Percentiles rank a stretch among this genome's conserved stretches.
These are phyloP conservation scores for Drosophila mojavensis DNA, from an alignment of 1,140 invertebrate genomes.

Conservation along the genomic window DNA sequence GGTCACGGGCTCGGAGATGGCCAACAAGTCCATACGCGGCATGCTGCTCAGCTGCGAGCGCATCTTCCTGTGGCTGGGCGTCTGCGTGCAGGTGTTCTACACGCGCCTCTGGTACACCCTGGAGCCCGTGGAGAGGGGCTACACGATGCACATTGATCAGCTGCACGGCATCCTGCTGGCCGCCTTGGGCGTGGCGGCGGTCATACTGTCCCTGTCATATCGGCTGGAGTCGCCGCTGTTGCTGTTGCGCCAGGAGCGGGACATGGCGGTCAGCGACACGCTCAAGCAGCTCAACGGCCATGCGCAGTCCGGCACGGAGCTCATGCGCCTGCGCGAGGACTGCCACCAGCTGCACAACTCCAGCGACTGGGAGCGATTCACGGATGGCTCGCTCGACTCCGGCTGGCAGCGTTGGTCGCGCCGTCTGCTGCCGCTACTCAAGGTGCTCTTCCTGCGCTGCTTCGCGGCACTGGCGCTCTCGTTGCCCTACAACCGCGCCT, in stretches of 20 bases:
- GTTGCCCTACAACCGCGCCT: slow-evolving; percentile 71
- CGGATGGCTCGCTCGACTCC: slow-evolving; percentile 26
- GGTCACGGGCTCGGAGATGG: slow-evolving; percentile 67
- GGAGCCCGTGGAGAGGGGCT: slow-evolving; percentile 56
- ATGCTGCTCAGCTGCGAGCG: slow-evolving; percentile 70
- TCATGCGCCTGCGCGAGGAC: slow-evolving; percentile 67
- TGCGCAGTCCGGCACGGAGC: slow-evolving; percentile 54
- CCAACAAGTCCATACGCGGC: slow-evolving; percentile 66
- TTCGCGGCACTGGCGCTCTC: slow-evolving; percentile 67
- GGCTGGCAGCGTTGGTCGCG: slow-evolving; percentile 25
- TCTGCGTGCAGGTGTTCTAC: slow-evolving; percentile 67
- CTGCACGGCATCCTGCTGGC: slow-evolving; percentile 67
- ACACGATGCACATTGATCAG: slow-evolving; percentile 69
- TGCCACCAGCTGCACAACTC: slow-evolving; percentile 67
- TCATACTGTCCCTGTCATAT: slow-evolving; percentile 58
- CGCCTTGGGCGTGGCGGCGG: slow-evolving; percentile 54
- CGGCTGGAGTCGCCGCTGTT: slow-evolving; percentile 69
- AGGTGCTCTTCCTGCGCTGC: slow-evolving; percentile 69
- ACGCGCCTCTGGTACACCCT: slow-evolving; percentile 70
- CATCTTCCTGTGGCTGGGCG: slow-evolving; percentile 73
- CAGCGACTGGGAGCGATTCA: slow-evolving; percentile 61
- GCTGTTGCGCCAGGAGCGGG: slow-evolving; percentile 64
- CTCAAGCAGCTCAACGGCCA: slow-evolving; percentile 60
- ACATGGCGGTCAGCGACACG: slow-evolving; percentile 65
- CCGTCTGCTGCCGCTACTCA: slow-evolving; percentile 56